Conservation (phyloP, 23 tunicate species). For the Trididemnum miniatum region DNA sequence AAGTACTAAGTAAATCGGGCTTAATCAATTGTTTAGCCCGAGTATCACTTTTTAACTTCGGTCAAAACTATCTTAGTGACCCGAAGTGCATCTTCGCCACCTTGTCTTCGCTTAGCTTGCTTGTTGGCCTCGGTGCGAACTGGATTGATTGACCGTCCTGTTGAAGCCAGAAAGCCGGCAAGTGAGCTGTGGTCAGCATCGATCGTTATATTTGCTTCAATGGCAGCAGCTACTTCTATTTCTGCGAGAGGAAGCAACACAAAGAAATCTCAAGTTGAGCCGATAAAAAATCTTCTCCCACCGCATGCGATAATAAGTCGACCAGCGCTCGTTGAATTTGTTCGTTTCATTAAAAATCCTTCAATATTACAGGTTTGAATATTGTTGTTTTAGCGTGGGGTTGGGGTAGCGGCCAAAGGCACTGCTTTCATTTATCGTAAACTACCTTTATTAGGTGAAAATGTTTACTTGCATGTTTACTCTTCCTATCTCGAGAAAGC, state of each 20-base stretch:
- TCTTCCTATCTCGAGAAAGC: no score
- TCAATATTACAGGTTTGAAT: constrained; percentile 43
- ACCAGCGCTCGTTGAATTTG: constrained; percentile 56
- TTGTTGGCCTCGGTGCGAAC: constrained; percentile 38
- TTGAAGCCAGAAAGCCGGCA: constrained; percentile 49
- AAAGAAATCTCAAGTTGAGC: constrained; percentile 48
- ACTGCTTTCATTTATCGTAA: no score
- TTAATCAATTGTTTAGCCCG: not conserved
- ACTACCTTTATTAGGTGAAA: no score
- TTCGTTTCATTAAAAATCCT: constrained; percentile 46
- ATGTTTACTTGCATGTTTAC: no score
- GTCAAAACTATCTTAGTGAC: constrained; percentile 10
- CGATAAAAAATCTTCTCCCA: constrained; percentile 51
- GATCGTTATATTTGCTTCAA: constrained; percentile 52
- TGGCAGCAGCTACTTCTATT: constrained; percentile 23
- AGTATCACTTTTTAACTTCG: no score
- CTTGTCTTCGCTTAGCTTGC: constrained; percentile 36
- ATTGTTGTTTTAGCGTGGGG: not conserved
- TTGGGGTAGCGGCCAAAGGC: not conserved
- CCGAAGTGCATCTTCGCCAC: constrained; percentile 22
- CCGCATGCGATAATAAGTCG: constrained; percentile 63
- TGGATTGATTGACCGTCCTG: constrained; percentile 24
- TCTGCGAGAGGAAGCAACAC: not conserved
- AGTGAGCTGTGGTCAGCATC: constrained; percentile 73
- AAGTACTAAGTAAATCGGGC: constrained; percentile 17